A percentile compares a stretch with the other conserved stretches of the same genome.
Conservation (phyloP, 2,888 invertebrate genomes). For the Cantharis rufa region DNA sequence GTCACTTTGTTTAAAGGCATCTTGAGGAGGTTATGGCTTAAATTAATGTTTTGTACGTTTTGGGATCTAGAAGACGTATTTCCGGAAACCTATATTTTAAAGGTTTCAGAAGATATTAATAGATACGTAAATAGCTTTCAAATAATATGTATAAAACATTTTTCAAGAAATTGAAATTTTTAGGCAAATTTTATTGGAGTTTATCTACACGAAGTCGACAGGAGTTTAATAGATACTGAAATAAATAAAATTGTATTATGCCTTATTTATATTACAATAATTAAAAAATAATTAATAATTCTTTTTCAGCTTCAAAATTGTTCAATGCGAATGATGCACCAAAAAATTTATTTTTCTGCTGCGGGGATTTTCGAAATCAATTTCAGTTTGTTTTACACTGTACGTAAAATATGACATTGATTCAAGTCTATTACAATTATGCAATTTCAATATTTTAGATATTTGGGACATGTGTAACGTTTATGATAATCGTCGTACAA, state of each 20-base stretch:
- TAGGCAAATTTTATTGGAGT: background rate
- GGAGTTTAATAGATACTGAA: background rate
- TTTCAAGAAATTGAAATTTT: background rate
- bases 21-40: background rate
- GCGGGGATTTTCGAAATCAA: background rate
- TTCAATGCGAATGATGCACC: background rate
- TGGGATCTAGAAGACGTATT: background rate
- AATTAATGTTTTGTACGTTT: background rate
- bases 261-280: background rate
- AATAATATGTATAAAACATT: background rate
- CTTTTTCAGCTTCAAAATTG: background rate
- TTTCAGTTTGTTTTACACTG: background rate
- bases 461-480: background rate
- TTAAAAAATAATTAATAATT: background rate
- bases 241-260: background rate
- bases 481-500: background rate
- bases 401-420: background rate
- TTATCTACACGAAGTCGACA: background rate
- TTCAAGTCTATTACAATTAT: background rate
- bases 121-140: background rate
- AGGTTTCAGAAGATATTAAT: background rate
- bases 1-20: background rate
- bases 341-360: background rate
- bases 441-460: background rate
- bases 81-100: background rate